Evolutionary conservation across 2,113 vertebrate genomes (phyloP).

Genomic region (Ardeotis arabs): DNA sequence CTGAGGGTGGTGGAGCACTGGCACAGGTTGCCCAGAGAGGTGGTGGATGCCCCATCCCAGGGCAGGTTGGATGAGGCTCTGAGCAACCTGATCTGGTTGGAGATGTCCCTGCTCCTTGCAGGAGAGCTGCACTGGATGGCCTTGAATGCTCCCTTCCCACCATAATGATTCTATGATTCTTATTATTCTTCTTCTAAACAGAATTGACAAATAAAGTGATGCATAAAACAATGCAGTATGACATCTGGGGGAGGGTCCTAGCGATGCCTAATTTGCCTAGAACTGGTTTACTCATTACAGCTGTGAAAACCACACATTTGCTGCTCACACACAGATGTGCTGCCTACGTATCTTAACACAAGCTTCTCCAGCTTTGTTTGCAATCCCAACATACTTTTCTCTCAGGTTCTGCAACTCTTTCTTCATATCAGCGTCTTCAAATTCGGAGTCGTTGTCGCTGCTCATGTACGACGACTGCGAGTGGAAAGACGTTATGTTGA

Average conservation of each 20-base stretch:
- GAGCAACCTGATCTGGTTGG: no score
- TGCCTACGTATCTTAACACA: neutral
- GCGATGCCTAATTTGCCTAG: neutral
- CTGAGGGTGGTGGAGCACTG: no score
- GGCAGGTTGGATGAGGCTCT: no score
- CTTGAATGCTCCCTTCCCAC: no score
- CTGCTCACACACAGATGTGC: neutral
- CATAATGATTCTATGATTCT: no score
- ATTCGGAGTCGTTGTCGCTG: constrained; percentile 97
- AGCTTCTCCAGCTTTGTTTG: neutral
- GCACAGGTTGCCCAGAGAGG: no score
- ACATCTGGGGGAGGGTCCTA: neutral
- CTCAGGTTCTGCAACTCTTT: constrained; percentile 90
- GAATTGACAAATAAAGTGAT: neutral
- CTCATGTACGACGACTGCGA: constrained; percentile 90
- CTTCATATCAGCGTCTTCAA: constrained; percentile 94
- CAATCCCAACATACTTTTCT: constrained; percentile 85
- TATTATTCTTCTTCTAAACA: neutral
- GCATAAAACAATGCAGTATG: neutral
- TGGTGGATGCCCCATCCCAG: no score
- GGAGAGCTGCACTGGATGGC: no score
- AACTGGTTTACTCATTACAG: neutral
- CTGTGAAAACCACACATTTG: neutral
- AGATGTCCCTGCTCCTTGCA: no score
- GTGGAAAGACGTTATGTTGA: constrained; percentile 82